phyloP scores from a whole-genome alignment of 2,797 vertebrate species.

The Catamblyrhynchus diadema region DNA sequence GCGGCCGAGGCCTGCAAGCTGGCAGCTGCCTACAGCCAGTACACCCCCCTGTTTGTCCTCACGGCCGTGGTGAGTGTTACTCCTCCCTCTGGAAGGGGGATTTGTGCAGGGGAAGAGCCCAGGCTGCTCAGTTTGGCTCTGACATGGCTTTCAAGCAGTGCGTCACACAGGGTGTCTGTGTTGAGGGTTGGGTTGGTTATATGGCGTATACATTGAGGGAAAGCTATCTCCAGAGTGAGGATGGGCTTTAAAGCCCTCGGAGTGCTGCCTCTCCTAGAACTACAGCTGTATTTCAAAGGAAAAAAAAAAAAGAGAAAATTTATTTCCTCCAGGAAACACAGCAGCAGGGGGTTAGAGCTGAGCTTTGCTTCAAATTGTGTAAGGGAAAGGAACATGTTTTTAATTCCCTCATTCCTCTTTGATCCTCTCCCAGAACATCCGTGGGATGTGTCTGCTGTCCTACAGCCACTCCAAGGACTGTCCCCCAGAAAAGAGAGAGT shows the following conservation, averaged over 20 bases:
- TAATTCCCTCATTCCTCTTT: background rate
- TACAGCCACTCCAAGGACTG: slow-evolving; percentile 85
- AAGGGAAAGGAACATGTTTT: background rate
- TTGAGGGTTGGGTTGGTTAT: background rate
- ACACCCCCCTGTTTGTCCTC: slow-evolving; percentile 89
- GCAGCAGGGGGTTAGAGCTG: background rate
- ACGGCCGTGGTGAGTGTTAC: slow-evolving; percentile 81
- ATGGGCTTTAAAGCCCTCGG: background rate
- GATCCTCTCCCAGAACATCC: slow-evolving; percentile 76
- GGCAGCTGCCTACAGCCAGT: slow-evolving; percentile 88
- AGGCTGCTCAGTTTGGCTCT: background rate
- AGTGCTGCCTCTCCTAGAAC: background rate
- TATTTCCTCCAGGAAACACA: background rate
- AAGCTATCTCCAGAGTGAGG: background rate
- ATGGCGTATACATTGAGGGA: background rate
- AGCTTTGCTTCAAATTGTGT: background rate
- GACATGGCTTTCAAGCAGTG: background rate
- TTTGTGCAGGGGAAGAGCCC: background rate
- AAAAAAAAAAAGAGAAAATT: background rate
- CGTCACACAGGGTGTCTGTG: background rate
- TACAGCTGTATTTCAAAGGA: background rate
- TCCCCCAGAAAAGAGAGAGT: slow-evolving; percentile 57
- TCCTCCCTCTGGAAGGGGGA: background rate
- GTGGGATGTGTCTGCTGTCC: slow-evolving; percentile 86
- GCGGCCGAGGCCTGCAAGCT: slow-evolving; percentile 90